phyloP scores from a whole-genome alignment of 2,797 vertebrate species.

The Xenentodon cancila region DNA sequence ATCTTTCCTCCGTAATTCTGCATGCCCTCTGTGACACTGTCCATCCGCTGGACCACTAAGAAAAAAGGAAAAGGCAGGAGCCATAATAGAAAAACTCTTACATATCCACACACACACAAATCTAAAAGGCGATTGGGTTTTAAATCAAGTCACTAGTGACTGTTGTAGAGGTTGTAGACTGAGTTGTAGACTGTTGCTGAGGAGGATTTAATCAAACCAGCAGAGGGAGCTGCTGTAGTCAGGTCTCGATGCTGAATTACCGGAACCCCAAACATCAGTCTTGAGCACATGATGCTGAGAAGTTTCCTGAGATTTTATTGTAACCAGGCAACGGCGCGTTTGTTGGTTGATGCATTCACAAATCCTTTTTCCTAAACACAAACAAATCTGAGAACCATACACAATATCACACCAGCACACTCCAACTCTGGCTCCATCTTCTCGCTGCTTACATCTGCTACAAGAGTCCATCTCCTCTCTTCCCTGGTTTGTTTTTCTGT shows the following conservation, averaged over 20 bases:
- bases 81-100: background rate
- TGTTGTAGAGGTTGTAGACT: background rate
- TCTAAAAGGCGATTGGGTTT: no score
- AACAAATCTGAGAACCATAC: slow-evolving; percentile 35
- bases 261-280: slow-evolving; percentile 12
- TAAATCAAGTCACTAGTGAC: background rate
- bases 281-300: slow-evolving; percentile 17
- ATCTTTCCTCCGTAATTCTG: slow-evolving; percentile 93
- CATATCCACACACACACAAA: no score
- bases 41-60: slow-evolving; percentile 96
- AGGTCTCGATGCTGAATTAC: slow-evolving; percentile 9
- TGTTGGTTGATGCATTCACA: slow-evolving; percentile 23
- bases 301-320: slow-evolving; percentile 23
- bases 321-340: slow-evolving; percentile 27
- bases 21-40: slow-evolving; percentile 93
- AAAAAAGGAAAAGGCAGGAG: background rate
- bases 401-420: slow-evolving; percentile 19
- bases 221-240: slow-evolving; percentile 65
- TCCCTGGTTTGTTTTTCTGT: slow-evolving; percentile 56
- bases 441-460: slow-evolving; percentile 46
- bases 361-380: slow-evolving; percentile 30
- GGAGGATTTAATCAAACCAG: slow-evolving; percentile 27
- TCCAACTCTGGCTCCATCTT: slow-evolving; percentile 22
- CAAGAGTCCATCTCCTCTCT: slow-evolving; percentile 29
- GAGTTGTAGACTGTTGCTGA: background rate